These are phyloP conservation scores for Chrysocyon brachyurus DNA, from an alignment of 2,797 vertebrate genomes.

Conservation along the genomic window DNA sequence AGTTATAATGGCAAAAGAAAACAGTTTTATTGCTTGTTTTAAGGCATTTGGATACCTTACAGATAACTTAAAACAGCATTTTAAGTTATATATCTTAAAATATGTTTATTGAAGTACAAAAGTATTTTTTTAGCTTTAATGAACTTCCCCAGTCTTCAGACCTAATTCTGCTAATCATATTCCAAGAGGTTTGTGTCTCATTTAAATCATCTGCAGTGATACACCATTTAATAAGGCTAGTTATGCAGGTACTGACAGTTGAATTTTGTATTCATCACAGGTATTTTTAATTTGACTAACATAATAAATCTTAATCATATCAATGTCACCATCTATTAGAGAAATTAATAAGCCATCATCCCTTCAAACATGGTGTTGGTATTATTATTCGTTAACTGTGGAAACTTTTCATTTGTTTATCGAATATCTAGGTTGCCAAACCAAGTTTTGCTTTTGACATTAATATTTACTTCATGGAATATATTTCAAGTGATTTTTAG, in stretches of 20 bases:
- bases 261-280: conserved; percentile 80
- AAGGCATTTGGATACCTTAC: neutral
- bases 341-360: conserved; percentile 84
- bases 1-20: neutral
- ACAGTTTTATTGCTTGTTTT: neutral
- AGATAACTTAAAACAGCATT: neutral
- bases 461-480: conserved; percentile 81
- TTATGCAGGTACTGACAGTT: conserved; percentile 76
- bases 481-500: neutral
- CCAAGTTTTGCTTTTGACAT: conserved; percentile 44
- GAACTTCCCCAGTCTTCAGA: conserved; percentile 79
- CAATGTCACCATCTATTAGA: conserved; percentile 81
- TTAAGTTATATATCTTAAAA: conserved; percentile 67
- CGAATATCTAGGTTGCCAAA: conserved; percentile 36
- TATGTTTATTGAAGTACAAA: conserved; percentile 72
- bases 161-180: conserved; percentile 83
- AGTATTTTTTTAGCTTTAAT: conserved; percentile 81
- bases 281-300: conserved; percentile 79
- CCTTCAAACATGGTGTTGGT: conserved; percentile 61
- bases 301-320: conserved; percentile 83
- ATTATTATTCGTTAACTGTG: conserved; percentile 55
- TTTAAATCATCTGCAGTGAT: conserved; percentile 84
- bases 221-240: conserved; percentile 85
- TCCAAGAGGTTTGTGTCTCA: conserved; percentile 83
- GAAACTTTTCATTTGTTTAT: conserved; percentile 12